Conservation (phyloP, 1,140 invertebrate species). For the Plectus sambesii region DNA sequence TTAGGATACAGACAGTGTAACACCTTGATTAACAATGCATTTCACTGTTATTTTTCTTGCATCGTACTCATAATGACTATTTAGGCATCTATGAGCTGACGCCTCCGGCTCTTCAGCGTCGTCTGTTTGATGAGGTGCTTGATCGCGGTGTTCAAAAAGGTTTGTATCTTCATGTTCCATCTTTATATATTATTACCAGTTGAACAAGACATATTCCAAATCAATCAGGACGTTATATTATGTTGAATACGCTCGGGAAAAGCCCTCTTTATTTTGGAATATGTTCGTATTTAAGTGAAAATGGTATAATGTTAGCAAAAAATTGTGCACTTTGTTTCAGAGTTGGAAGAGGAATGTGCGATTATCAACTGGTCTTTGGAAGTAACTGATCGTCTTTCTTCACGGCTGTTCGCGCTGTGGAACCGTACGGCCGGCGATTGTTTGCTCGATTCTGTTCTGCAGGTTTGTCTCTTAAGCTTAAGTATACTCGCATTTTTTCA, state of each 20-base stretch:
- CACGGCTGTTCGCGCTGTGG: conserved; percentile 83
- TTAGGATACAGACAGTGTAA: neutral
- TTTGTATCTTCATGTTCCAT: conserved; percentile 24
- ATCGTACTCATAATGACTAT: no score
- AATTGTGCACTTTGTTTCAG: conserved; percentile 49
- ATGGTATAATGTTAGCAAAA: no score
- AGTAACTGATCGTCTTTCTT: conserved; percentile 61
- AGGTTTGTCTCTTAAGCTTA: no score
- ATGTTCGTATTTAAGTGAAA: no score
- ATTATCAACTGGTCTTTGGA: conserved; percentile 88
- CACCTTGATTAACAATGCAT: neutral
- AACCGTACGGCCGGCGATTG: conserved; percentile 91
- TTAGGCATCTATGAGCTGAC: conserved; percentile 81
- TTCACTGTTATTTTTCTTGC: conserved; percentile 1
- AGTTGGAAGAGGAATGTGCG: conserved; percentile 68
- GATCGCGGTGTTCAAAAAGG: conserved; percentile 80
- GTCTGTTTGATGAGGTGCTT: conserved; percentile 79
- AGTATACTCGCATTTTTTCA: no score
- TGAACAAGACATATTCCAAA: no score
- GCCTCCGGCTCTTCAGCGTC: conserved; percentile 72
- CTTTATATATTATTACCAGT: no score
- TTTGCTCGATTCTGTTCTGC: conserved; percentile 79
- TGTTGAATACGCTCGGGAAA: no score
- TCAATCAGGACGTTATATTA: no score
- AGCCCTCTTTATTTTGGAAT: no score